Conservation (phyloP, 2,797 vertebrate genomes). For the Tympanoctomys barrerae region DNA sequence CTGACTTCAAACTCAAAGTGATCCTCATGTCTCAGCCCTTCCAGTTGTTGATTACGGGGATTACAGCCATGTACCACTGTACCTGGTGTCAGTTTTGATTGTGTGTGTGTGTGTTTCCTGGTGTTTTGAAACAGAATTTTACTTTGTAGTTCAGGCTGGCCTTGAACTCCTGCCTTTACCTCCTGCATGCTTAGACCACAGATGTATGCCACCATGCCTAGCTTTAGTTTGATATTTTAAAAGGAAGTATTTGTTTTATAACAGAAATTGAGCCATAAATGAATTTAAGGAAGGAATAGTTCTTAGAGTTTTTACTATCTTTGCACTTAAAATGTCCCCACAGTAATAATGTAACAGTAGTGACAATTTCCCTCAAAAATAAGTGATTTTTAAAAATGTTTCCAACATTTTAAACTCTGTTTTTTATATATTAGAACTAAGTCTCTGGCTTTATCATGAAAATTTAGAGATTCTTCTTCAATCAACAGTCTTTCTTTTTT, state of each 20-base stretch:
- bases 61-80: not conserved
- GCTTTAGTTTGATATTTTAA: slow-evolving; percentile 29
- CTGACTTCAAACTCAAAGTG: not conserved
- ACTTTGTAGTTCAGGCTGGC: not conserved
- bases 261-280: slow-evolving; percentile 40
- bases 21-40: not conserved
- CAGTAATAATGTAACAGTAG: not conserved
- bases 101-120: not conserved
- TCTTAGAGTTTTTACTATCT: slow-evolving; percentile 18
- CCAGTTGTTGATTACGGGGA: not conserved
- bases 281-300: slow-evolving; percentile 40
- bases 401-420: not conserved
- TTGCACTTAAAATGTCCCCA: slow-evolving; percentile 27
- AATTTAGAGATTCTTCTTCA: slow-evolving; percentile 30
- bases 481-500: not conserved
- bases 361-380: slow-evolving; percentile 27
- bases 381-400: not conserved
- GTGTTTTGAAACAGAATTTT: not conserved
- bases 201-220: not conserved
- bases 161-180: not conserved
- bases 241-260: slow-evolving; percentile 30
- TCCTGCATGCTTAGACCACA: not conserved
- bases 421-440: slow-evolving; percentile 58
- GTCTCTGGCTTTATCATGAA: slow-evolving; percentile 42
- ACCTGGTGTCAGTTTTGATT: not conserved